Evolutionary conservation across 53 echinoderm and acorn worm species (phyloP), one percentile per base, ranked within the genome.

Genomic region (Echinometra lucunter): DNA sequence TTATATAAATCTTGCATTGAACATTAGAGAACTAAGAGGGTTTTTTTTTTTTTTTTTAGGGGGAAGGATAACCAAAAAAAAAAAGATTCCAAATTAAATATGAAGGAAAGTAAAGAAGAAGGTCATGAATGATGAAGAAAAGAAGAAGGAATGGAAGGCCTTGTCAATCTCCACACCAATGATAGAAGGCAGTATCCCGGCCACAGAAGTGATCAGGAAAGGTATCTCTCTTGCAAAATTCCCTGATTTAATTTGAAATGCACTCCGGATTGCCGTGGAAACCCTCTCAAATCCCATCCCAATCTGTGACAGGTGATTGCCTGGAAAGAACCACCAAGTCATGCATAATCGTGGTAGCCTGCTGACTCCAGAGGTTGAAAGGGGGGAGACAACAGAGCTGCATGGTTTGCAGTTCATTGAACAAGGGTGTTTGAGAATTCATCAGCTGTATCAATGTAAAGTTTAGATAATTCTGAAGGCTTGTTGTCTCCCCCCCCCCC

Each of bases 261-360:
- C 44, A 47, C 92, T 27, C 92, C 34, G 45, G 69, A 91, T 69
- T 91, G 49, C 70, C 47, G 6, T 17, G 28, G 69, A 69, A 91
- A 70, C 66, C 85, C 30, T 66, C 45, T 17, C 92, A 91, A 91
- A 91, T 91, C 92, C 92, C 92, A 47, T 27, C 70, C 45, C 92
- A 70, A 70, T 91, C 92, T 91, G 92, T 91, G 92, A 69, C 92
- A 72, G 92, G 47, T 91, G 92, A 91, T 91, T 91, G 92, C 70
- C 47, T 37, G 45, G 70, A 91, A 91, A 91, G 45, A 34, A 69
- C 44, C 42, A 69, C 44, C 42, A 66, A 91, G 92, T 91, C 92
- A 69, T 69, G 45, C 92, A 91, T 69, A 91, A 70, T 91, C 30
- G 17, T 19, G n/a, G 3, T 85, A 13, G 49, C 28, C 45, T 30